Evolutionary conservation across 1,140 invertebrate species (phyloP).

Genomic region (Drosophila parvula): DNA sequence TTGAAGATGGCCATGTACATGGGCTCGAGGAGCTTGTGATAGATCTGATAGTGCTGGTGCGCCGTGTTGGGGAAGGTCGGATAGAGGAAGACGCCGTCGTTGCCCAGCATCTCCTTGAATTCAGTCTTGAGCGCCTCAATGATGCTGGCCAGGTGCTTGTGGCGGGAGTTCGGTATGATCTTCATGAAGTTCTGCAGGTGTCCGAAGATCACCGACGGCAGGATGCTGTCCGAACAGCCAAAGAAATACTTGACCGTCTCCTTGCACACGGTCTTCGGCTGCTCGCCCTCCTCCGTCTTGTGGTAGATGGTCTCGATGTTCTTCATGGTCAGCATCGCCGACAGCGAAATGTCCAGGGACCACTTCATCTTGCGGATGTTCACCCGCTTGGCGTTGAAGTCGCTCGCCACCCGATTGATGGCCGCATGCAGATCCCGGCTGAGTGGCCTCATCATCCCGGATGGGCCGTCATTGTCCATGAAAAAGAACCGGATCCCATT

Average conservation of each 20-base stretch:
- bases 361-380: slow-evolving; percentile 87
- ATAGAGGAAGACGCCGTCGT: slow-evolving; percentile 92
- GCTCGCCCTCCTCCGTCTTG: slow-evolving; percentile 85
- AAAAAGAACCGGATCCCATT: slow-evolving; percentile 90
- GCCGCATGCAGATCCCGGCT: slow-evolving; percentile 88
- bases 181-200: slow-evolving; percentile 85
- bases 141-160: slow-evolving; percentile 85
- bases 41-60: slow-evolving; percentile 90
- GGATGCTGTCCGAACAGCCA: slow-evolving; percentile 86
- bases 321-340: slow-evolving; percentile 86
- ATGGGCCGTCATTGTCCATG: slow-evolving; percentile 89
- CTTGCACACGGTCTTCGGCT: slow-evolving; percentile 85
- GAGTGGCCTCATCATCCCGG: slow-evolving; percentile 87
- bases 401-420: slow-evolving; percentile 87
- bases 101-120: slow-evolving; percentile 89
- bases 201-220: slow-evolving; percentile 86
- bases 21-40: slow-evolving; percentile 90
- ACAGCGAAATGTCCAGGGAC: slow-evolving; percentile 86
- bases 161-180: slow-evolving; percentile 84
- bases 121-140: slow-evolving; percentile 86
- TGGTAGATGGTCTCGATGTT: slow-evolving; percentile 87
- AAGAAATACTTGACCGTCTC: slow-evolving; percentile 86
- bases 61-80: slow-evolving; percentile 91
- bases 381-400: slow-evolving; percentile 87
- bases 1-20: slow-evolving; percentile 94